Evolutionary conservation across 2,797 vertebrate species (phyloP), one percentile per base, ranked within the genome.

Genomic region (Acanthornis magna): DNA sequence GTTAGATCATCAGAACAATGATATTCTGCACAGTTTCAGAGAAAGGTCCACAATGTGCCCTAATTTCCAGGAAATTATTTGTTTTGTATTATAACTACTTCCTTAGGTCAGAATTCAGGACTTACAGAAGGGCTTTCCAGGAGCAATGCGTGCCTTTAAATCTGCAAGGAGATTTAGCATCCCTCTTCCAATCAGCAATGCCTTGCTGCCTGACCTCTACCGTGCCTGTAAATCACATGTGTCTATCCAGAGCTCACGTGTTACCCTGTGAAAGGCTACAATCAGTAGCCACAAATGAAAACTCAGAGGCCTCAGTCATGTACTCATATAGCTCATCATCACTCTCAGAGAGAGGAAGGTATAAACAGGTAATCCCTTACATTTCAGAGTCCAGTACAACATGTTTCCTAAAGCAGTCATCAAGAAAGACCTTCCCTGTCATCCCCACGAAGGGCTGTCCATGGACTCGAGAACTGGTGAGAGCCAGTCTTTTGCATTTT

Each of bases 61-160:
- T 93, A 65, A 96, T 94, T 96, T 89, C 54, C 80, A 96, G 71
- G 85, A 97, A 95, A 79, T 72, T 50, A 84, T 83, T 93, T 94
- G 79, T 77, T 93, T 80, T 95, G 47, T 48, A 85, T 91, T 94
- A 70, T 71, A 84, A 95, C 82, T 96, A 94, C 92, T 96, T 95
- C 95, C 85, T 84, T 75, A 74, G 89, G 93, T 96, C 87, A 88
- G 38, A 47, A 51, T 87, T 96, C 93, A 78, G 63, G 88, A 78
- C 85, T 91, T 95, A 91, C 19, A 63, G 47, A 55, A 77, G 60
- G 68, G 73, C 48, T 94, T 90, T 87, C 61, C 57, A 72, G 96
- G 95, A 96, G 71, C 58, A 91, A 85, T 29, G 54, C 53, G 38
- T 68, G 83, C 85, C 78, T 85, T 54, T 75, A 96, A 95, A 90